These are phyloP conservation scores for Alethe castanea DNA, from an alignment of 2,113 vertebrate species.

Conservation along the genomic window DNA sequence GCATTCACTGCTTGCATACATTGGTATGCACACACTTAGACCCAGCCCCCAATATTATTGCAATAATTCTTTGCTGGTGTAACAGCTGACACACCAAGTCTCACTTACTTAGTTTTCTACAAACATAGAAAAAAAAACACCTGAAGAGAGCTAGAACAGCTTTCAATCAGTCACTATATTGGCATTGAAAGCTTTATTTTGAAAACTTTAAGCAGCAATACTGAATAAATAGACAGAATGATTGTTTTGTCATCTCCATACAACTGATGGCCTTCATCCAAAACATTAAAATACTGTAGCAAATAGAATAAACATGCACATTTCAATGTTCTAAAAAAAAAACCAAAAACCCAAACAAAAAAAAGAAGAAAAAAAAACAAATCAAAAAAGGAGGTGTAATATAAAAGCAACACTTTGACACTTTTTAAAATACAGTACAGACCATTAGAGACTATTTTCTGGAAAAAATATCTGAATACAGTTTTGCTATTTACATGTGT, in stretches of 20 bases:
- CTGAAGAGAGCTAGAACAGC: slow-evolving; percentile 58
- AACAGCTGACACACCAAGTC: slow-evolving; percentile 60
- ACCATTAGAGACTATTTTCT: slow-evolving; percentile 45
- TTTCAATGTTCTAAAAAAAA: slow-evolving; percentile 47
- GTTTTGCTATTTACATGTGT: slow-evolving; percentile 60
- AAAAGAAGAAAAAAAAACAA: neutral
- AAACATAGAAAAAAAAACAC: slow-evolving; percentile 56
- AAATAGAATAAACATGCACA: slow-evolving; percentile 66
- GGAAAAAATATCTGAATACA: slow-evolving; percentile 59
- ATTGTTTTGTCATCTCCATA: slow-evolving; percentile 72
- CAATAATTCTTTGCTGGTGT: slow-evolving; percentile 63
- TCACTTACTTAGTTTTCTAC: slow-evolving; percentile 55
- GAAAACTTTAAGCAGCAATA: slow-evolving; percentile 73
- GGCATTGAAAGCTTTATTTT: slow-evolving; percentile 64
- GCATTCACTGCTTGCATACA: neutral
- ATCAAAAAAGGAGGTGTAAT: neutral
- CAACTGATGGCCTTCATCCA: slow-evolving; percentile 70
- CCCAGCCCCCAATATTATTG: slow-evolving; percentile 47
- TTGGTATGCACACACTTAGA: neutral
- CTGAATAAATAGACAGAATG: slow-evolving; percentile 75
- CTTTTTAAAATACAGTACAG: slow-evolving; percentile 49
- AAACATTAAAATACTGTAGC: slow-evolving; percentile 70
- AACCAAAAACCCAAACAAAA: neutral
- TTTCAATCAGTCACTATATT: slow-evolving; percentile 57
- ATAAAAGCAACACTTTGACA: slow-evolving; percentile 69